Base-by-base conservation (phyloP, 2,113 vertebrate genomes). In the Excalfactoria chinensis region DNA sequence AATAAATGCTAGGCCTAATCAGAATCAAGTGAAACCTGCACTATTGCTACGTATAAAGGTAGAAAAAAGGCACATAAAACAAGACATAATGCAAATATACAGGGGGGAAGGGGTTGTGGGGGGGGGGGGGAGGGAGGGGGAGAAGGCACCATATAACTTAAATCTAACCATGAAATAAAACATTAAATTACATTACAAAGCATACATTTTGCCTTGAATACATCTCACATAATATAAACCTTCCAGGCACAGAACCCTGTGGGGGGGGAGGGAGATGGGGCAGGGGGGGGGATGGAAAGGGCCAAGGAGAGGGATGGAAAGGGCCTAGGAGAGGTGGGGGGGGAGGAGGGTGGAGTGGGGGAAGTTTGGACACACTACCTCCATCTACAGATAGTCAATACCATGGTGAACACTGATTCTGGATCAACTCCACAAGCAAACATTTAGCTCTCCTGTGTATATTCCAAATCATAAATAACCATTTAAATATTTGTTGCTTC, bases 341-440 rank as follows among this genome's bases (percentile, higher is more conserved):
- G 4, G 26, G 11, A 49, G 5, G 13, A 26, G 25, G 49, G 25
- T 0, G 1, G 21, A 62, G 74, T 0, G 8, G 48, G 48, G 18
- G 13, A 20, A 58, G 72, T 11, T 14, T 64, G 32, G 69, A 53
- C 12, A 34, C 18, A 28, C 41, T 60, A 64, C 14, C 13, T 70
- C n/a, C n/a, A 37, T n/a, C 44, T 71, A 25, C 51, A 72, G 28
- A 71, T 34, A 30, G 69, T 32, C 7, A 48, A 43, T n/a, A 32
- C 9, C 43, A 37, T 9, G 7, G 53, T 20, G 13, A 77, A 67
- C 20, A 53, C 17, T 72, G 25, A 59, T 25, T 22, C 30, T 41
- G n/a, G n/a, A n/a, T n/a, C n/a, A n/a, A n/a, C n/a, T n/a, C n/a
- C n/a, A n/a, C n/a, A n/a, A n/a, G 22, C 73, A 80, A 76, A 15